Percentiles rank a stretch among this genome's conserved stretches.
Evolutionary conservation across 2,797 vertebrate genomes (phyloP).

Genomic region (Coendou prehensilis): DNA sequence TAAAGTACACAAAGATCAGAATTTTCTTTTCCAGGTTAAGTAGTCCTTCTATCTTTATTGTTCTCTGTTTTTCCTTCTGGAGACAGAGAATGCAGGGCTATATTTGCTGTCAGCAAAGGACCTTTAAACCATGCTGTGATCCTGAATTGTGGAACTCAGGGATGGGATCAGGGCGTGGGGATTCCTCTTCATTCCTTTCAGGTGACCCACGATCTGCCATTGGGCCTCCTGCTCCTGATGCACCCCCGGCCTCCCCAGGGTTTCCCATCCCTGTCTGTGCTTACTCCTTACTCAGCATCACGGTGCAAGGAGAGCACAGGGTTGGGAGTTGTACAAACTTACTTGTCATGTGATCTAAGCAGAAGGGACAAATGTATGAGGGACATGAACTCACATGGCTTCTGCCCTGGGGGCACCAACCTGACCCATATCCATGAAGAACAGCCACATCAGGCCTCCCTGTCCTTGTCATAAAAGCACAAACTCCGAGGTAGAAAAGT

Average conservation of each 20-base stretch:
- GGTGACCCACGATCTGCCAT: not conserved
- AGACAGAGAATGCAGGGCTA: not conserved
- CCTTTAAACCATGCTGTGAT: rapidly evolving
- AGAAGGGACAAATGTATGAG: not conserved
- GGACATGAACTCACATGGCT: not conserved
- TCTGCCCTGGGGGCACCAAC: rapidly evolving
- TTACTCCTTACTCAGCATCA: not conserved
- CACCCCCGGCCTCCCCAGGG: not conserved
- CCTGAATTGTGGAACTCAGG: not conserved
- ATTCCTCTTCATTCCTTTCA: not conserved
- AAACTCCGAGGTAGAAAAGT: not conserved
- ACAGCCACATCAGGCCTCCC: not conserved
- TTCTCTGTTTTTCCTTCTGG: not conserved
- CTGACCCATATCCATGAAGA: not conserved
- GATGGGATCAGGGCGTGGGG: rapidly evolving
- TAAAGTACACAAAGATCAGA: slow-evolving; percentile 58
- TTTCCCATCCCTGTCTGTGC: not conserved
- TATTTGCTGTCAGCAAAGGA: not conserved
- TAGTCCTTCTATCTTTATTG: not conserved
- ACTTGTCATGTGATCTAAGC: not conserved
- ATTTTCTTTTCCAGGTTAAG: slow-evolving; percentile 53
- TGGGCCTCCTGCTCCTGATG: rapidly evolving
- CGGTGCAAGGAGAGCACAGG: not conserved
- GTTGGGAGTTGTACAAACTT: not conserved
- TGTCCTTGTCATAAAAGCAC: not conserved